Evolutionary conservation across 1,140 invertebrate genomes (phyloP).

Genomic region (Drosophila neocordata): DNA sequence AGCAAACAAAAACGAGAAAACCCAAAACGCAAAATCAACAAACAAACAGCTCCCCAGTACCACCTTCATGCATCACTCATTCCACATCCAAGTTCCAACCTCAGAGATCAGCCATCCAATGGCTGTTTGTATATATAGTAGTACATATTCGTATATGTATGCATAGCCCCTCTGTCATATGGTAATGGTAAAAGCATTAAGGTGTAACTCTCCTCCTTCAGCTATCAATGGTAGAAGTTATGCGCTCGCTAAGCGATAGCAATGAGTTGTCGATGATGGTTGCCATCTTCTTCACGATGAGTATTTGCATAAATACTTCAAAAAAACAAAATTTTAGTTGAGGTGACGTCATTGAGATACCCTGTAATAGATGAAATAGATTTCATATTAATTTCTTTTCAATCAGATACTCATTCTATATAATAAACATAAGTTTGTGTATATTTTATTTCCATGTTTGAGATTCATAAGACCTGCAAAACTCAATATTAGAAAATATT

Average conservation of each 20-base stretch:
- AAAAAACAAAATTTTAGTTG: not conserved
- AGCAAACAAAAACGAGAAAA: slow-evolving; percentile 68
- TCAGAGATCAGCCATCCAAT: slow-evolving; percentile 4
- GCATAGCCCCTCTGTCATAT: slow-evolving; percentile 50
- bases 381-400: too few relatives aligned
- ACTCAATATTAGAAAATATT: too few relatives aligned
- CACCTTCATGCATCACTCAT: not conserved
- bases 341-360: too few relatives aligned
- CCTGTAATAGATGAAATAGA: too few relatives aligned
- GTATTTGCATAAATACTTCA: slow-evolving; percentile 78
- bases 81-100: not conserved
- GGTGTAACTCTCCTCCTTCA: slow-evolving; percentile 29
- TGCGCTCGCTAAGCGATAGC: slow-evolving; percentile 62
- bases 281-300: slow-evolving; percentile 41
- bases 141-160: slow-evolving; percentile 2
- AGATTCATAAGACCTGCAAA: too few relatives aligned
- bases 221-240: slow-evolving; percentile 45
- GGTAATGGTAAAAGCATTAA: slow-evolving; percentile 78
- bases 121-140: slow-evolving; percentile 1
- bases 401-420: too few relatives aligned
- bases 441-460: too few relatives aligned
- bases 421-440: too few relatives aligned
- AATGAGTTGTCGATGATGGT: slow-evolving; percentile 46
- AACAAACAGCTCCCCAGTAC: slow-evolving; percentile 49
- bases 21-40: slow-evolving; percentile 75